A percentile compares a stretch with the other conserved stretches of the same genome.
These are phyloP conservation scores for Formica exsecta DNA, from an alignment of 1,140 invertebrate genomes.

Conservation along the genomic window DNA sequence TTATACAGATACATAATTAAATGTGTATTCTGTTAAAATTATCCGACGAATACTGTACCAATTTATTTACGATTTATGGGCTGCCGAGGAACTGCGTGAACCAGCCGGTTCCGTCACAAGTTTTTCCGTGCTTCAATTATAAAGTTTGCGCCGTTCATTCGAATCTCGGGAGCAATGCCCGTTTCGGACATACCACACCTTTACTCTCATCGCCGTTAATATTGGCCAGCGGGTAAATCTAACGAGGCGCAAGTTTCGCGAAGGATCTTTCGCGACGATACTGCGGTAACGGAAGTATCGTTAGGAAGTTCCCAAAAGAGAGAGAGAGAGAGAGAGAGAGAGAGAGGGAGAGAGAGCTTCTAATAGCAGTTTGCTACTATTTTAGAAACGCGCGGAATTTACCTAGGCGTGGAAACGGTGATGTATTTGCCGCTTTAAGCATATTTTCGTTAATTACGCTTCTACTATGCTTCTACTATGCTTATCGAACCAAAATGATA, in stretches of 20 bases:
- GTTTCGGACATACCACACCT: slow-evolving; percentile 8
- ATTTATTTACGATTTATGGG: slow-evolving; percentile 24
- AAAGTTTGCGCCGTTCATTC: slow-evolving; percentile 47
- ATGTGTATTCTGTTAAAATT: not conserved
- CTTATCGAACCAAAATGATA: slow-evolving; percentile 15
- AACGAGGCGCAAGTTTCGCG: slow-evolving; percentile 56
- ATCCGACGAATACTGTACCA: not conserved
- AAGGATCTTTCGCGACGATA: slow-evolving; percentile 25
- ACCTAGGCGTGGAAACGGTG: slow-evolving; percentile 59
- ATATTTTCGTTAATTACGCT: slow-evolving; percentile 69
- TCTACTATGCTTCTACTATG: slow-evolving; percentile 24
- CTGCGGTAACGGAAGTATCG: slow-evolving; percentile 45
- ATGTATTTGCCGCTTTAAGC: slow-evolving; percentile 61
- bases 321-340: not conserved
- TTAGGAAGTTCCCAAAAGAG: slow-evolving; percentile 45
- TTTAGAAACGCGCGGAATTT: slow-evolving; percentile 63
- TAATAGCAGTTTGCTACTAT: slow-evolving; percentile 53
- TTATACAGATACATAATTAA: not conserved
- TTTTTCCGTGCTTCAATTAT: slow-evolving; percentile 46
- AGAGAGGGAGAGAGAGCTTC: not conserved
- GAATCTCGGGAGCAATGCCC: slow-evolving; percentile 2
- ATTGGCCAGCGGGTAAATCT: slow-evolving; percentile 45
- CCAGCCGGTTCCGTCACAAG: not conserved
- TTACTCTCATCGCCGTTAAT: slow-evolving; percentile 23
- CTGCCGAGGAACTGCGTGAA: not conserved